These are phyloP conservation scores for Pelochelys cantorii DNA, from an alignment of 2,797 vertebrate species.

Conservation along the genomic window DNA sequence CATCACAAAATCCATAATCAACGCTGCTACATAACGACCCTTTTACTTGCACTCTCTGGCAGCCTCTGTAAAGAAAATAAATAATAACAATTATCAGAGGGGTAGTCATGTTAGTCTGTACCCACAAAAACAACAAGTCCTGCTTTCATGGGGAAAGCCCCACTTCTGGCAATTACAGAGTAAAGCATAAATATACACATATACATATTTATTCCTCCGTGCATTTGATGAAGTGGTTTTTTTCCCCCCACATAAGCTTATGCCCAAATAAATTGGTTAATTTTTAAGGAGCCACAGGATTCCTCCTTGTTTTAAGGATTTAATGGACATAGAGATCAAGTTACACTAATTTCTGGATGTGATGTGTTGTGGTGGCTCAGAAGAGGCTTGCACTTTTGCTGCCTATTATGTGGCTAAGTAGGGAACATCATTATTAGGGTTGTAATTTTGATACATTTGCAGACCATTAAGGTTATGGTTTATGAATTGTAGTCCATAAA, in stretches of 20 bases:
- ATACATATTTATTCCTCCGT: no score
- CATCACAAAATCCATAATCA: neutral
- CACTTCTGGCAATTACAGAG: no score
- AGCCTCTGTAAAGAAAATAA: neutral
- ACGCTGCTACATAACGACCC: neutral
- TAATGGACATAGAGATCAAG: neutral
- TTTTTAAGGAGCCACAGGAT: no score
- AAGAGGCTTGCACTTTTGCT: neutral
- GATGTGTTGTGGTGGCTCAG: fast-evolving
- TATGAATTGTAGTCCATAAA: neutral
- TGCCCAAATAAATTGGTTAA: no score
- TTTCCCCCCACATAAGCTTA: no score
- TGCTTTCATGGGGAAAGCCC: no score
- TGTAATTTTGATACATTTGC: neutral
- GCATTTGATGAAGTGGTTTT: no score
- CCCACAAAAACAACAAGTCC: no score
- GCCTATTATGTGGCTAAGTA: neutral
- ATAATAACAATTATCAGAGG: no score
- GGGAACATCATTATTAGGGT: neutral
- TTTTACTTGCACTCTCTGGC: neutral
- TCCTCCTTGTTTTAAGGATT: neutral
- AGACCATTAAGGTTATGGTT: neutral
- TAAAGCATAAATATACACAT: no score
- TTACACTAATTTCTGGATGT: neutral
- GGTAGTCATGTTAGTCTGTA: no score